Conservation (phyloP, 2,113 vertebrate species). For the Panthera uncia region DNA sequence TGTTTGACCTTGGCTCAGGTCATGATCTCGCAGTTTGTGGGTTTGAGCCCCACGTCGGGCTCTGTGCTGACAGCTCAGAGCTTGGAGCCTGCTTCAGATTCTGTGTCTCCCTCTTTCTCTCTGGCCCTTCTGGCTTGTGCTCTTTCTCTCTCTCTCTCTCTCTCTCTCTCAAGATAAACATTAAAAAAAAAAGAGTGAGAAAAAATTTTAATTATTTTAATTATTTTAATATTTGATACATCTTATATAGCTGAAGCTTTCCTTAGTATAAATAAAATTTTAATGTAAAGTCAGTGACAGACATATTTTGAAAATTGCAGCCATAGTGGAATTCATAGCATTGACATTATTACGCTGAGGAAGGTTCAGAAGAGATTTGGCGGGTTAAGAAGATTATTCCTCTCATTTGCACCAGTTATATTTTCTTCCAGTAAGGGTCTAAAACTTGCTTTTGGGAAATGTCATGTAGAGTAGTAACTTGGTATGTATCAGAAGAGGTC, state of each 20-base stretch:
- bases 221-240: not conserved
- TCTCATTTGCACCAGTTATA: not conserved
- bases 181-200: not conserved
- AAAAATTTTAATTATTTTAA: not conserved
- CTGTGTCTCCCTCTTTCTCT: no score
- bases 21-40: no score
- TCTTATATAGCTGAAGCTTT: not conserved
- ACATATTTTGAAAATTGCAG: constrained; percentile 52
- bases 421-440: not conserved
- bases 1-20: no score
- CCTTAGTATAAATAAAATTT: not conserved
- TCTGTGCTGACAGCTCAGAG: no score
- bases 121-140: no score
- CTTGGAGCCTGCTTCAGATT: no score
- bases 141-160: no score
- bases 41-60: no score
- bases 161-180: no score
- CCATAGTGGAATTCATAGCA: not conserved
- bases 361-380: constrained; percentile 38
- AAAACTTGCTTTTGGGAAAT: constrained; percentile 56
- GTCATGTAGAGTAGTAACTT: not conserved
- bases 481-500: not conserved
- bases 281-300: not conserved
- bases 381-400: constrained; percentile 17
- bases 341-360: not conserved